Evolutionary conservation across 2,113 vertebrate species (phyloP).

Genomic region (Pteronura brasiliensis): DNA sequence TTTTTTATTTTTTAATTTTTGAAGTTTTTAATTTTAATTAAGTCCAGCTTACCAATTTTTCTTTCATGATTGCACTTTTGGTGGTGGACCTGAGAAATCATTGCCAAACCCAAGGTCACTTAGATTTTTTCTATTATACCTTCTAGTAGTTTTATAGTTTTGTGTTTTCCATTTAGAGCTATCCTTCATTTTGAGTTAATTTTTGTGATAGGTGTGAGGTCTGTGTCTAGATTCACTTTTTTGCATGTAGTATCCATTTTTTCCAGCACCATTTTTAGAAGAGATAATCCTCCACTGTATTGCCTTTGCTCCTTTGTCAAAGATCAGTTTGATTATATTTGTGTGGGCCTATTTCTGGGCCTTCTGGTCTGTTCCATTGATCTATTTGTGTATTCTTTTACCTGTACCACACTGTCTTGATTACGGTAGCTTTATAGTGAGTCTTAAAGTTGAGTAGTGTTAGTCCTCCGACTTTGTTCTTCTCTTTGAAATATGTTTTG

Average conservation of each 20-base stretch:
- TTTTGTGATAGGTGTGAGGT: background rate
- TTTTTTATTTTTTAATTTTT: too few relatives aligned
- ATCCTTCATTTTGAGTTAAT: background rate
- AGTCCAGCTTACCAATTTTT: background rate
- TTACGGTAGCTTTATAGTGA: background rate
- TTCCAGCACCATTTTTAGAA: background rate
- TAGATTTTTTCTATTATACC: background rate
- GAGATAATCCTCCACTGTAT: background rate
- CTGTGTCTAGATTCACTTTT: background rate
- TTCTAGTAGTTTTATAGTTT: background rate
- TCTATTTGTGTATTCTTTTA: background rate
- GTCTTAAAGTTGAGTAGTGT: background rate
- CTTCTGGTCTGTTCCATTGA: background rate
- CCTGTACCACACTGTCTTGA: background rate
- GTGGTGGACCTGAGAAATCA: background rate
- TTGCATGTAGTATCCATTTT: background rate
- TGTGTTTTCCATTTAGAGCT: background rate
- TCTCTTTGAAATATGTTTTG: background rate
- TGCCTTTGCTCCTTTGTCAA: background rate
- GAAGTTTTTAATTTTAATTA: background rate
- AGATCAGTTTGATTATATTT: background rate
- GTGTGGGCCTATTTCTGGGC: background rate
- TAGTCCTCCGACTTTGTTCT: background rate
- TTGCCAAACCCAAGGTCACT: background rate
- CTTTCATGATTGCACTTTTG: background rate